Evolutionary conservation across 1,140 invertebrate genomes (phyloP), one percentile per base, ranked within the genome.

Genomic region (Papilio helenus): DNA sequence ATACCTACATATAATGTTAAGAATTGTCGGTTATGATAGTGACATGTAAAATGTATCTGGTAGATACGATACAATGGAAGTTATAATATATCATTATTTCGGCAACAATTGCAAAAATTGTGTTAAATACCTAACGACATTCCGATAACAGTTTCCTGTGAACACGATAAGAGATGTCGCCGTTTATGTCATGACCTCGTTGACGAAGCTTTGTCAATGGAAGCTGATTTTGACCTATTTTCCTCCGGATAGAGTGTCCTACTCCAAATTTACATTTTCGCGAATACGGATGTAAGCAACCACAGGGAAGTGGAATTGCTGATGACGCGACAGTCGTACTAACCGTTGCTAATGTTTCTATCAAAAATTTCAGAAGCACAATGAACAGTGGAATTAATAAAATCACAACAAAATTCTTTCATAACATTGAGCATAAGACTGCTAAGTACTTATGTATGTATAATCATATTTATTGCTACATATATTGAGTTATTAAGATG

Each of bases 31-130:
- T 76, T 82, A 78, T 79, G 72, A 82, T 26, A 58, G 39, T 68
- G 74, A 77, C 73, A 79, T 74, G 26, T 79, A 79, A 79, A 82
- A 72, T 20, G 55, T 79, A 77, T 84, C 73, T 61, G 34, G 34
- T 58, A 61, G 79, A 84, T 82, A 83, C 46, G 34, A 82, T 80
- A 85, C 80, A 83, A 89, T 90, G 88, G 90, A 86, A 92, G 90
- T 91, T 86, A 85, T 78, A 80, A 81, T 88, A 39, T 34, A 88
- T 83, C 82, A 89, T 93, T 91, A 94, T 93, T 94, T 94, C 92
- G 93, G 92, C 92, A 93, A 93, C 86, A 88, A 92, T 93, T 94
- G 93, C 93, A 93, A 93, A 93, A 93, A 93, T 92, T 93, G 84
- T 92, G 88, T 91, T 93, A 90, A 88, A 85, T 91, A 92, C 87